Evolutionary conservation across 2,113 vertebrate species (phyloP).

Genomic region (Sigmodon hispidus): DNA sequence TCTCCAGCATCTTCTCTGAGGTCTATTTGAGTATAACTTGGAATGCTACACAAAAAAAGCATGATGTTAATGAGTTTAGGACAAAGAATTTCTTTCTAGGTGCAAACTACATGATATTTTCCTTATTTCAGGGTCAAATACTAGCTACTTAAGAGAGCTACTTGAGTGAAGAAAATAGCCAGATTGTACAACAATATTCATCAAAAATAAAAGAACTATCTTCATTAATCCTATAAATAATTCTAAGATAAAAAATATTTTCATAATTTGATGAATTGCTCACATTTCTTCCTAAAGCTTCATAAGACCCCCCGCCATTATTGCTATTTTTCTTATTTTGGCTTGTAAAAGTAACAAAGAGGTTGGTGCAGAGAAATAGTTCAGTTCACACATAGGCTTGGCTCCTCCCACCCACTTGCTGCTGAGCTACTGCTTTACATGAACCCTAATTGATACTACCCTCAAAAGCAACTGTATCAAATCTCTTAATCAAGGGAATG

Average conservation of each 20-base stretch:
- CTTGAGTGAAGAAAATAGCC: not conserved
- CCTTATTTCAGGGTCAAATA: conserved; percentile 25
- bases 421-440: not conserved
- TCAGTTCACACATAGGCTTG: not conserved
- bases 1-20: conserved; percentile 17
- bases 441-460: not conserved
- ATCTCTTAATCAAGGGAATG: not conserved
- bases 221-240: conserved; percentile 13
- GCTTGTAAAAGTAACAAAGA: conserved; percentile 32
- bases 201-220: conserved; percentile 8
- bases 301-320: not conserved
- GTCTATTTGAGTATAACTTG: not conserved
- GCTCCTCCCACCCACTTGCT: not conserved
- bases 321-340: conserved; percentile 9
- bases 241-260: not conserved
- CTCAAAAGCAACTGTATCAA: conserved; percentile 37
- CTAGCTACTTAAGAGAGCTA: not conserved
- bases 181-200: not conserved
- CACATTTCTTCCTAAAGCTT: not conserved
- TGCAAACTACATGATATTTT: not conserved
- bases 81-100: conserved; percentile 19
- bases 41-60: not conserved
- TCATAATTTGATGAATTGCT: not conserved
- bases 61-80: not conserved
- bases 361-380: not conserved